Percentiles rank a stretch among this genome's conserved stretches.
These are phyloP conservation scores for Cotesia chilonis DNA, from an alignment of 1,140 invertebrate genomes.

Conservation along the genomic window DNA sequence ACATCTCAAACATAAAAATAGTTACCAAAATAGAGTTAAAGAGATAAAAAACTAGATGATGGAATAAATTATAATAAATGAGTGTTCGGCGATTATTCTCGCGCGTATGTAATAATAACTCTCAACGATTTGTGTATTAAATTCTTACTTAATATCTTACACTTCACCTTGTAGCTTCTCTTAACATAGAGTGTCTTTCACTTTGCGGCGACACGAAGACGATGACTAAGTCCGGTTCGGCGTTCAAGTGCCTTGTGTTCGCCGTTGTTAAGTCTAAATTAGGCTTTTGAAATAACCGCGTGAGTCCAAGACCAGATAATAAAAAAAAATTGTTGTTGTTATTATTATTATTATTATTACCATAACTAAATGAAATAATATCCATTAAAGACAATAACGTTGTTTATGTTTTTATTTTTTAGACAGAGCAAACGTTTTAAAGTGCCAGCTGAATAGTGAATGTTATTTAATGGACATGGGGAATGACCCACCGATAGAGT, in stretches of 20 bases:
- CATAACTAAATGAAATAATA: background rate
- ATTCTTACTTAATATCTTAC: too few species aligned
- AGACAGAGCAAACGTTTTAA: background rate
- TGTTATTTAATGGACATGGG: background rate
- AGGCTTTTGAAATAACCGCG: constrained; percentile 3
- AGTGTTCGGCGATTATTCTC: too few species aligned
- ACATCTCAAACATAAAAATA: too few species aligned
- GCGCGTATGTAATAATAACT: too few species aligned
- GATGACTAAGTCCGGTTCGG: constrained; percentile 19
- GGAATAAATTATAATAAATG: too few species aligned
- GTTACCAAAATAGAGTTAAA: too few species aligned
- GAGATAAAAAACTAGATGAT: too few species aligned
- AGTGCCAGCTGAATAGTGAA: background rate
- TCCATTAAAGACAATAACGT: background rate
- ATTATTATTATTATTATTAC: background rate
- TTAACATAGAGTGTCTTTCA: background rate
- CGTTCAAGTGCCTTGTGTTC: constrained; percentile 16
- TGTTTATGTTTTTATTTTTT: too few species aligned
- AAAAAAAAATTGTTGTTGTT: background rate
- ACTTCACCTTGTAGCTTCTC: constrained; percentile 9
- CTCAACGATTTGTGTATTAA: too few species aligned
- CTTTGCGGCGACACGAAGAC: constrained; percentile 10
- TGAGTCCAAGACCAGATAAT: background rate
- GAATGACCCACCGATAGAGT: constrained; percentile 33
- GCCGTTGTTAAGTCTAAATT: constrained; percentile 17